phyloP scores from a whole-genome alignment of 2,888 invertebrate genomes.

The Celastrina argiolus region DNA sequence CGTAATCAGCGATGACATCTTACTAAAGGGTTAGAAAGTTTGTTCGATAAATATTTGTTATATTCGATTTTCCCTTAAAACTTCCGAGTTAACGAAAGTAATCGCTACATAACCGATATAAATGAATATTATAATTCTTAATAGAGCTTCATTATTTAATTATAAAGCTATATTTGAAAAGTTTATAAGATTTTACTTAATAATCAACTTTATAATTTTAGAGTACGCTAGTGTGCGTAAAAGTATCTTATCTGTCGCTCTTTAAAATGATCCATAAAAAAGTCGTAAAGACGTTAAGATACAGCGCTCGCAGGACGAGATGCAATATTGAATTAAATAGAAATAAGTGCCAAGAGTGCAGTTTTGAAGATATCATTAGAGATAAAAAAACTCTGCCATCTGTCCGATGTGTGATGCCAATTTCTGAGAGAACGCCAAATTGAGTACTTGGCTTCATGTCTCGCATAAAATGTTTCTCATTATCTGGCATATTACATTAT shows the following conservation, averaged over 20 bases:
- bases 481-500: slow-evolving; percentile 30
- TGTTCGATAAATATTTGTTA: too few species aligned
- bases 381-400: slow-evolving; percentile 37
- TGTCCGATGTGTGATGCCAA: slow-evolving; percentile 36
- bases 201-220: too few species aligned
- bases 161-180: too few species aligned
- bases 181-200: too few species aligned
- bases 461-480: slow-evolving; percentile 36
- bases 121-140: too few species aligned
- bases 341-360: slow-evolving; percentile 35
- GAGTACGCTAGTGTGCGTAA: not conserved
- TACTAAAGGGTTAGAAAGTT: too few species aligned
- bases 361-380: slow-evolving; percentile 36
- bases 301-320: slow-evolving; percentile 11
- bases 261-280: slow-evolving; percentile 5
- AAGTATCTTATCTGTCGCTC: not conserved
- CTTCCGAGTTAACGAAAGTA: too few species aligned
- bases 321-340: slow-evolving; percentile 35
- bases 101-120: too few species aligned
- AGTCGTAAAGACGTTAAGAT: slow-evolving; percentile 18
- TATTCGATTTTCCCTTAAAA: too few species aligned
- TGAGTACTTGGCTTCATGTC: slow-evolving; percentile 36
- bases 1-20: too few species aligned
- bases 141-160: too few species aligned
- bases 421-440: slow-evolving; percentile 37